Percentiles rank a stretch among this genome's conserved stretches.
phyloP scores from a whole-genome alignment of 2,888 invertebrate genomes.

The Halocaridina rubra region DNA sequence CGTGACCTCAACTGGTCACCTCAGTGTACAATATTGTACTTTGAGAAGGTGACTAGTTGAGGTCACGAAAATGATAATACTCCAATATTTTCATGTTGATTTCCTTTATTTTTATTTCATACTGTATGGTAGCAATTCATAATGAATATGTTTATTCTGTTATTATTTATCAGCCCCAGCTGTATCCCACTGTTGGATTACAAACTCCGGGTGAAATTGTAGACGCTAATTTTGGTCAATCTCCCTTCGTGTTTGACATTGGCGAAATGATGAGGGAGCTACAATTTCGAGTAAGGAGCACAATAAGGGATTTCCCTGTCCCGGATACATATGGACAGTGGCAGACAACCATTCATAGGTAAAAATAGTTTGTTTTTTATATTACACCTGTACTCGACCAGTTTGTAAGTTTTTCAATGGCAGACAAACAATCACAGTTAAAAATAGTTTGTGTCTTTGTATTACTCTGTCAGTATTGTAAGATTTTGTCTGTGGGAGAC shows the following conservation, averaged over 20 bases:
- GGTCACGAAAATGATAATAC: too few relatives aligned
- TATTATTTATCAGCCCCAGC: conserved; percentile 78
- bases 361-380: conserved; percentile 74
- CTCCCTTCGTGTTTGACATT: conserved; percentile 97
- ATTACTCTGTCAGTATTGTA: background rate
- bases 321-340: conserved; percentile 89
- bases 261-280: conserved; percentile 96
- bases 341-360: conserved; percentile 85
- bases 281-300: conserved; percentile 82
- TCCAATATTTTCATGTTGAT: too few relatives aligned
- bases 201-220: conserved; percentile 98
- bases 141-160: too few relatives aligned
- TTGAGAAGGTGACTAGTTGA: too few relatives aligned
- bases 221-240: conserved; percentile 98
- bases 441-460: background rate
- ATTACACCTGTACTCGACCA: background rate
- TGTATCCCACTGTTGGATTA: conserved; percentile 97
- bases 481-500: too few relatives aligned
- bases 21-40: too few relatives aligned
- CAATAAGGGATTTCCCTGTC: conserved; percentile 89
- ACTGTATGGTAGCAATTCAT: too few relatives aligned
- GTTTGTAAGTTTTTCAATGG: background rate
- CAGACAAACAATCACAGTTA: background rate
- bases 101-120: too few relatives aligned
- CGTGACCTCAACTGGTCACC: too few relatives aligned